phyloP scores from a whole-genome alignment of 2,888 invertebrate genomes.

The Lasioglossum calceatum region DNA sequence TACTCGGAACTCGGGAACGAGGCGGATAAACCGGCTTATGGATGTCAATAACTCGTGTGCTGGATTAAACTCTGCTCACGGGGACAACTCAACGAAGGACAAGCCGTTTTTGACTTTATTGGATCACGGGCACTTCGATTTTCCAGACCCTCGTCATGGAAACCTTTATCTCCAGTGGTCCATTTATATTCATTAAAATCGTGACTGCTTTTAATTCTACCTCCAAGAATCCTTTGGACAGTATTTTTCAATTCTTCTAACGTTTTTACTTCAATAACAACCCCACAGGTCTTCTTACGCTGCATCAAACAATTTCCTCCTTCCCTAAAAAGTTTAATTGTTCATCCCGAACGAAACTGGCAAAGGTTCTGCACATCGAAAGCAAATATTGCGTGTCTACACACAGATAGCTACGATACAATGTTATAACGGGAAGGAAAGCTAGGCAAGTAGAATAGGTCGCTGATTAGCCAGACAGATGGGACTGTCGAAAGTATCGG shows the following conservation, averaged over 20 bases:
- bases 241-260: too few species aligned
- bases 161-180: not conserved
- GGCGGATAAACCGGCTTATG: constrained; percentile 32
- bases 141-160: not conserved
- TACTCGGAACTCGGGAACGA: constrained; percentile 16
- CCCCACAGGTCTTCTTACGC: too few species aligned
- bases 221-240: too few species aligned
- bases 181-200: not conserved
- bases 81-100: not conserved
- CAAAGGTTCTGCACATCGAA: not conserved
- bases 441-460: not conserved
- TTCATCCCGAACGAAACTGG: not conserved
- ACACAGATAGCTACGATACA: not conserved
- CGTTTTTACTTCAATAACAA: too few species aligned
- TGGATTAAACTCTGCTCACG: not conserved
- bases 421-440: not conserved
- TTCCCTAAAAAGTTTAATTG: not conserved
- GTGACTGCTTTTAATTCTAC: not conserved
- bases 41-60: constrained; percentile 35
- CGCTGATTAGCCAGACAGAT: not conserved
- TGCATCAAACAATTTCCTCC: not conserved
- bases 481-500: not conserved
- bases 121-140: not conserved
- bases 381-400: not conserved
- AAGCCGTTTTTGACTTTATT: not conserved